Evolutionary conservation across 2,888 invertebrate genomes (phyloP).

Genomic region (Drosophila pullipes): DNA sequence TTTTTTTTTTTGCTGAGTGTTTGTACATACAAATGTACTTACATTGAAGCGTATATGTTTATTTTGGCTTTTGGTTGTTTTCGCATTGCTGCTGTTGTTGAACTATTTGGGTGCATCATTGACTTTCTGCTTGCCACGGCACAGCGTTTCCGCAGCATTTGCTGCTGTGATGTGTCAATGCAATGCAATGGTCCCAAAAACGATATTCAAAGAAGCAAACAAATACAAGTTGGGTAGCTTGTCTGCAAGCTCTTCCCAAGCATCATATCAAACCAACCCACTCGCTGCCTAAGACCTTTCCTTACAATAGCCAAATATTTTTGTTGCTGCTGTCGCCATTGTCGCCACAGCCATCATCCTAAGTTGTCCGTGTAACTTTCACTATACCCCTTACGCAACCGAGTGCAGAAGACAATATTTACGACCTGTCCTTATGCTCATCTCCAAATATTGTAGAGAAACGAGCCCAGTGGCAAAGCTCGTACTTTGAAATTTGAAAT

Average conservation of each 20-base stretch:
- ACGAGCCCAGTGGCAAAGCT: background rate
- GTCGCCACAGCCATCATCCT: background rate
- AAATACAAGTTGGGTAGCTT: background rate
- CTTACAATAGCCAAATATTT: background rate
- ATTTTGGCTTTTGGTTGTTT: slow-evolving; percentile 1
- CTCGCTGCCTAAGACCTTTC: background rate
- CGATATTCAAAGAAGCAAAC: background rate
- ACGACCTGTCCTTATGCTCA: background rate
- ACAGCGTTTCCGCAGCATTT: background rate
- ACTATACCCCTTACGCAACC: background rate
- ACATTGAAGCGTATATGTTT: background rate
- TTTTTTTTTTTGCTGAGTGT: background rate
- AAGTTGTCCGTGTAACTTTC: background rate
- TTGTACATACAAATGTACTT: background rate
- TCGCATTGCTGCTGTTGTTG: background rate
- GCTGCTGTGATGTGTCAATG: slow-evolving; percentile 3
- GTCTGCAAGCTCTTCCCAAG: background rate
- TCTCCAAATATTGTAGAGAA: background rate
- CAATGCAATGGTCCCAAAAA: background rate
- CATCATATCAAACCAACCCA: background rate
- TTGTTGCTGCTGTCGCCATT: background rate
- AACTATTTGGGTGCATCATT: slow-evolving; percentile 1
- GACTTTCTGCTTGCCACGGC: background rate
- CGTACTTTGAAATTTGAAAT: background rate
- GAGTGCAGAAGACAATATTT: background rate